Evolutionary conservation across 2,113 vertebrate species (phyloP), one percentile per base, ranked within the genome.

Genomic region (Actenoides lindsayi): DNA sequence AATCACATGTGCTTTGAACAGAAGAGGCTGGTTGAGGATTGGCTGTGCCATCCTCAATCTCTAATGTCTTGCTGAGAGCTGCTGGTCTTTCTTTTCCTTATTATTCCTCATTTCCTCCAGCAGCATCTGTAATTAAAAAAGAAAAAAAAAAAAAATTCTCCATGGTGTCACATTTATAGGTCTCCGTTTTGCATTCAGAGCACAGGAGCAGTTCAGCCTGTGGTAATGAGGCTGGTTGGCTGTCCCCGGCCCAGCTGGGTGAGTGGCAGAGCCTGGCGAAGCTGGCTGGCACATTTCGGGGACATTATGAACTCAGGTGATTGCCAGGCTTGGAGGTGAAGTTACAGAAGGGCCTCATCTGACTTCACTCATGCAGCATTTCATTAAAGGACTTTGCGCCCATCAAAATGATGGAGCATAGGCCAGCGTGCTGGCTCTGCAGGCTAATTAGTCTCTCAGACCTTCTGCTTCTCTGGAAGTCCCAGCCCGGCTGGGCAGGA

Each of bases 391-490:
- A 83, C 90, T 96, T 80, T 93, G 88, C 67, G 84, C 89, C 39
- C 87, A 96, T 97, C 94, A 91, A 81, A 96, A 96, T 94, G 94
- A 94, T 77, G 87, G 91, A 94, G 90, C 87, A 35, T 50, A 92
- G 97, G 95, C 96, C 97, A 97, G 69, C 18, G 1, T 4, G 13
- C 44, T 83, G 89, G 83, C 94, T 88, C 68, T 82, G 95, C 95
- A 63, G 97, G 97, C 97, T 98, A 96, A 97, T 98, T 97, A 98
- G 95, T 95, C 95, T 74, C 90, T 96, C 96, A 95, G 94, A 97
- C 98, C 97, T 98, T 98, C 98, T 98, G 98, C 97, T 98, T 96
- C 91, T 69, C 96, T 98, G 98, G 76, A 98, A 98, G 92, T 92
- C 97, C 94, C 60, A 74, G 95, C 87, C 69, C 90, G 67, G 97